Conservation (phyloP, 2,797 vertebrate species). For the Neosalanx taihuensis region DNA sequence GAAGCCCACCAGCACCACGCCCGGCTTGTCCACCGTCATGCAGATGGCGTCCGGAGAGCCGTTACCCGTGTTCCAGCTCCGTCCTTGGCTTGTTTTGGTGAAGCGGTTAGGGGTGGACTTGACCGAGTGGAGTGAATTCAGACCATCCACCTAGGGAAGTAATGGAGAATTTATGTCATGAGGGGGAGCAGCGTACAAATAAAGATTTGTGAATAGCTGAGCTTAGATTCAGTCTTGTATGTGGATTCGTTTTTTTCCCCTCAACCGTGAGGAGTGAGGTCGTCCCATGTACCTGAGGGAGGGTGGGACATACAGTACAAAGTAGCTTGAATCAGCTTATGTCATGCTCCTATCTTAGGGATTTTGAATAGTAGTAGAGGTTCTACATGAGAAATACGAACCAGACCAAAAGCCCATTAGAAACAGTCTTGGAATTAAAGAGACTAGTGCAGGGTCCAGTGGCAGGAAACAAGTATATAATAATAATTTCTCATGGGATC, state of each 20-base stretch:
- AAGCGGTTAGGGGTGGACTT: slow-evolving; percentile 96
- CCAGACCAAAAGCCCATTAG: neutral
- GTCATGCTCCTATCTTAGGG: neutral
- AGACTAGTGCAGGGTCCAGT: neutral
- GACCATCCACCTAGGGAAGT: slow-evolving; percentile 83
- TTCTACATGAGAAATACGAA: neutral
- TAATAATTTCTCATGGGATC: too few species aligned
- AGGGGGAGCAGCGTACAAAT: too few species aligned
- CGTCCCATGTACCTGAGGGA: too few species aligned
- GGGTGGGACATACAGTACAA: too few species aligned
- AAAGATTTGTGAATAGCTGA: too few species aligned
- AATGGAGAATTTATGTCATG: neutral
- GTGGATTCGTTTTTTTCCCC: too few species aligned
- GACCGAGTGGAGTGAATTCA: slow-evolving; percentile 95
- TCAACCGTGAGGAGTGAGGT: too few species aligned
- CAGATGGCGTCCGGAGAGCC: slow-evolving; percentile 98
- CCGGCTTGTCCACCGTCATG: slow-evolving; percentile 93
- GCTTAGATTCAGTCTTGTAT: too few species aligned
- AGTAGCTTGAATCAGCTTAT: too few species aligned
- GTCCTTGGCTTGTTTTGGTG: slow-evolving; percentile 97
- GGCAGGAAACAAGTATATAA: too few species aligned
- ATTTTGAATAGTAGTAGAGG: neutral
- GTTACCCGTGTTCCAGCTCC: slow-evolving; percentile 99
- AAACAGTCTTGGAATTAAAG: neutral
- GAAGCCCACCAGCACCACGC: slow-evolving; percentile 94